Base-by-base conservation (phyloP, 2,113 vertebrate genomes). In the Geococcyx californianus region DNA sequence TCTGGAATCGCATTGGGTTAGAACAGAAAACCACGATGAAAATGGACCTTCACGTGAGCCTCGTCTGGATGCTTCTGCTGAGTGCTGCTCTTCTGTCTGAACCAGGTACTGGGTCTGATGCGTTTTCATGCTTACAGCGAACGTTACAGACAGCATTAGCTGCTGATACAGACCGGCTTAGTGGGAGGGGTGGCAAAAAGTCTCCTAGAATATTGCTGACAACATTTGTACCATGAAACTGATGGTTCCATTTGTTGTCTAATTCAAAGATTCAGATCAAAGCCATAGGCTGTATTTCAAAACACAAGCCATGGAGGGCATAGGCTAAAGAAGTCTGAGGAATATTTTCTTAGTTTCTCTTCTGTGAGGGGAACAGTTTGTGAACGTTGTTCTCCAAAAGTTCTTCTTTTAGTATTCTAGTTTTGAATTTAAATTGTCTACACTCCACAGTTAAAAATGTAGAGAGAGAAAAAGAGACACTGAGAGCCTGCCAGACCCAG, bases 41-140 rank as follows among this genome's bases (percentile, higher is more conserved):
- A 67, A 97, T 96, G 95, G 63, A 74, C 51, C 75, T 24, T 2
- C 87, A 5, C 4, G 13, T 51, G 34, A 77, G 29, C 3, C 85
- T 97, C 85, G 59, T 87, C 21, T 94, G 89, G 87, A 10, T 95
- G 92, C 90, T 97, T 5, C 87, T 96, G 62, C 25, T 95, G 16
- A 92, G 84, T 52, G 26, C 90, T n/a, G 2, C 87, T 42, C 82
- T 97, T 21, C 90, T 95, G 2, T 7, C 64, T 15, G 12, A 77
- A 47, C 75, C 94, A 97, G 96, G 95, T 96, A 97, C 45, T 9
- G 70, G 52, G 24, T 17, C 21, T 24, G 13, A 44, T 19, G 3
- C 11, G 1, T 1, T n/a, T 20, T 47, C 26, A 4, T 47, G 26
- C 34, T 87, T 52, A 36, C 45, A 77, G 45, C n/a, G 66, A 49